Percentiles rank a stretch among this genome's conserved stretches.
Evolutionary conservation across 2,888 invertebrate genomes (phyloP).

Genomic region (Caenorhabditis sp.): DNA sequence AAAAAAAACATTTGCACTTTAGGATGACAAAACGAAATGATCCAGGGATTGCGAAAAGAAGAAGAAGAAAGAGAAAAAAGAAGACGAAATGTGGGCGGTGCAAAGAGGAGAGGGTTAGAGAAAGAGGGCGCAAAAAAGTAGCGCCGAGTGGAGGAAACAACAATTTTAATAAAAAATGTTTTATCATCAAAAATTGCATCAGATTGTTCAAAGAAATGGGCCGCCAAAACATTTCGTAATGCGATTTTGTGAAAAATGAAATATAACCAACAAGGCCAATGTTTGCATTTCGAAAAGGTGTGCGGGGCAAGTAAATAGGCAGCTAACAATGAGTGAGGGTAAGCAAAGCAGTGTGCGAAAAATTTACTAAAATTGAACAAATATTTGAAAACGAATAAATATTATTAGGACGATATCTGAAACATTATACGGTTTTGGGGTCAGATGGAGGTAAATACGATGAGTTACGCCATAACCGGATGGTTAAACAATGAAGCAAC

Average conservation of each 20-base stretch:
- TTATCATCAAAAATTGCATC: background rate
- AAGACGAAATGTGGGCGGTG: background rate
- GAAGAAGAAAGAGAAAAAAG: background rate
- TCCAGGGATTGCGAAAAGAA: conserved; percentile 1
- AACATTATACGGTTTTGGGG: background rate
- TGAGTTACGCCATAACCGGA: background rate
- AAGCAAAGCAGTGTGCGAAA: background rate
- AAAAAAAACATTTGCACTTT: background rate
- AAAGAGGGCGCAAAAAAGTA: background rate
- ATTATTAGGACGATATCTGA: background rate
- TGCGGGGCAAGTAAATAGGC: background rate
- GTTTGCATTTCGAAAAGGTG: conserved; percentile 1
- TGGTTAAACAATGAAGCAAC: too few relatives aligned
- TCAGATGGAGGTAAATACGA: background rate
- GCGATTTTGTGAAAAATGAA: background rate
- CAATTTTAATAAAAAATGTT: background rate
- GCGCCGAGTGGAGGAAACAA: background rate
- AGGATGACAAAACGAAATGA: conserved; percentile 2
- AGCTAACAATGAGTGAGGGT: conserved; percentile 10
- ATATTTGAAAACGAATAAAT: background rate
- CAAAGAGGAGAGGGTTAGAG: conserved; percentile 3
- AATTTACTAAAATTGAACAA: conserved; percentile 1
- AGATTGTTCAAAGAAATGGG: background rate
- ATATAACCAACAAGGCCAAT: background rate
- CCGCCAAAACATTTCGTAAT: background rate